Evolutionary conservation across 2,888 invertebrate species (phyloP), one percentile per base, ranked within the genome.

Genomic region (Sisyra terminalis): DNA sequence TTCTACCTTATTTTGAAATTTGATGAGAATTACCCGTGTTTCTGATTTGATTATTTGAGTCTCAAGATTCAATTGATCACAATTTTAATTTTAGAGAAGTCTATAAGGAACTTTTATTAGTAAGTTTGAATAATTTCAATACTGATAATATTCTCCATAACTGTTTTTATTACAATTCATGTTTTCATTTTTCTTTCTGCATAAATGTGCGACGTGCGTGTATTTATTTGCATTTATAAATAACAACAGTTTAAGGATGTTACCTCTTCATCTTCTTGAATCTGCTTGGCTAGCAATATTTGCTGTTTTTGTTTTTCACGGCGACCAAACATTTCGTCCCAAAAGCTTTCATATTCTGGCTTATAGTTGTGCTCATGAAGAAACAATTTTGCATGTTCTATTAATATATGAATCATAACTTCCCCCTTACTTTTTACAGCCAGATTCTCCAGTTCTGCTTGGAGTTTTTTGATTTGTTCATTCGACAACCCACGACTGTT

Each of bases 291-390:
- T 45, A 76, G 68, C 36, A 71, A 60, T 50, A 76, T 72, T 43
- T 70, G 64, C 50, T 75, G 70, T 50, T 80, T 73, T 49, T 71
- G 68, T 55, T 78, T 74, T 50, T 74, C 73, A 47, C 78, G 74
- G 42, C 79, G 71, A 40, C 72, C 70, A 8, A 88, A 59, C 92
- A 93, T 93, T 65, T 92, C 85, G 47, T 93, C 92, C 53, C 92
- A 89, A 59, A 85, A 89, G 7, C 92, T 92, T 45, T 81, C 70
- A 40, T 70, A 69, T 0, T 76, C 77, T 1, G 88, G 86, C 56
- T 81, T 85, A 57, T 89, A 88, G 57, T 89, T 88, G 60, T 88
- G 76, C 15, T 74, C 65, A 47, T 83, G 75, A 0, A 93, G 68
- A 57, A 83, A 92, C 55, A 76, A 77, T 65, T 84, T 77, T 1